These are phyloP conservation scores for Dasysyrphus albostriatus DNA, from an alignment of 2,888 invertebrate species.

Conservation along the genomic window DNA sequence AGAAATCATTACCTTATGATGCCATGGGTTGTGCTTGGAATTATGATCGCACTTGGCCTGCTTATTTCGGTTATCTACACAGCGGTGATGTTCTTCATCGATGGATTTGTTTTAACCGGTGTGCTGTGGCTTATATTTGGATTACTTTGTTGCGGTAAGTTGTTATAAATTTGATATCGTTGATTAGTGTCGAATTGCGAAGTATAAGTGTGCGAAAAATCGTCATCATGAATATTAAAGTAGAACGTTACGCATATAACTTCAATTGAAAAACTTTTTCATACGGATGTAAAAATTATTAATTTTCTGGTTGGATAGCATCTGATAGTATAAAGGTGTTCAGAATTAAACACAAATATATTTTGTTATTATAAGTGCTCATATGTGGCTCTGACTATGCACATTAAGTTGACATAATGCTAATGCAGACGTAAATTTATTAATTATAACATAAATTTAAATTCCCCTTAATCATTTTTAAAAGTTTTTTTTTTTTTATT, in stretches of 20 bases:
- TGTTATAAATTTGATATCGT: slow-evolving; percentile 17
- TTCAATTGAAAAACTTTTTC: not conserved
- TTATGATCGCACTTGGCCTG: slow-evolving; percentile 91
- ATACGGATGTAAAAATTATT: not conserved
- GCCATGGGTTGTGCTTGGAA: slow-evolving; percentile 92
- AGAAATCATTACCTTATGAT: slow-evolving; percentile 92
- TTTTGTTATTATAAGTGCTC: too few species aligned
- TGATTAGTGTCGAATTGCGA: slow-evolving; percentile 37
- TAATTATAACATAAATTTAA: too few species aligned
- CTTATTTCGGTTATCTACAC: slow-evolving; percentile 92
- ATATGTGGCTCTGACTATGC: too few species aligned
- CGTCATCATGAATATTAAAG: not conserved
- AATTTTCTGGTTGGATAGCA: too few species aligned
- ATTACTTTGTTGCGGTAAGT: slow-evolving; percentile 86
- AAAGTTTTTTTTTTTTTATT: too few species aligned
- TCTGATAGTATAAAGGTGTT: too few species aligned
- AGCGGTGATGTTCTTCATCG: slow-evolving; percentile 89
- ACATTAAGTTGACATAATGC: too few species aligned
- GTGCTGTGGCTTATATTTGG: slow-evolving; percentile 87
- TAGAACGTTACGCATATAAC: not conserved
- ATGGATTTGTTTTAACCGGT: slow-evolving; percentile 86
- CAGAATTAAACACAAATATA: too few species aligned
- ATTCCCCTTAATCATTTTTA: too few species aligned
- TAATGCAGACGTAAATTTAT: too few species aligned
- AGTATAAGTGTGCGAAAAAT: slow-evolving; percentile 46